phyloP scores from a whole-genome alignment of 2,113 vertebrate genomes.

The Prunella fulvescens region DNA sequence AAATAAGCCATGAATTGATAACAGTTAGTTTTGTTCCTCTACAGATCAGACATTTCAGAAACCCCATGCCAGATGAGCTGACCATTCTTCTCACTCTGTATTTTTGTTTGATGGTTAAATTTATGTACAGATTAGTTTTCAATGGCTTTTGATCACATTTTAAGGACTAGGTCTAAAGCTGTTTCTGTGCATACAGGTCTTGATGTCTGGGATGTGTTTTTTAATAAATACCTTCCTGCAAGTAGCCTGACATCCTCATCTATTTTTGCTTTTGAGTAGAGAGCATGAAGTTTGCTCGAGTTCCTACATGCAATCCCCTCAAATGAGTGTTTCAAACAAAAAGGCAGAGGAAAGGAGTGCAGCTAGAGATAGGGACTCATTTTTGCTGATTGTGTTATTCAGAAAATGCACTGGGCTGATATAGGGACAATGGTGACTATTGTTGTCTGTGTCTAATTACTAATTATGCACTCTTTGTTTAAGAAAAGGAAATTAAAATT shows the following conservation, averaged over 20 bases:
- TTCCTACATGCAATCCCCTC: not conserved
- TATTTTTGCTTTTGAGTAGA: not conserved
- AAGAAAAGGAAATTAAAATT: not conserved
- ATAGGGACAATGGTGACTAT: not conserved
- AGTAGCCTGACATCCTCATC: not conserved
- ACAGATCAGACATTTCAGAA: not conserved
- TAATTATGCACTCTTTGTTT: not conserved
- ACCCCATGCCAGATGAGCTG: not conserved
- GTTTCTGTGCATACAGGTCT: not conserved
- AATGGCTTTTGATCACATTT: not conserved
- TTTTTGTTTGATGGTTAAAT: not conserved
- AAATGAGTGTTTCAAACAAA: not conserved
- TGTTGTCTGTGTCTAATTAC: not conserved
- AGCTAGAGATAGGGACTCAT: not conserved
- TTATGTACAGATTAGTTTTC: not conserved
- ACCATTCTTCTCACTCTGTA: not conserved
- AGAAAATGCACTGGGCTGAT: not conserved
- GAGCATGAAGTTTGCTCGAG: not conserved
- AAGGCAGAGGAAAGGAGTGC: accelerated
- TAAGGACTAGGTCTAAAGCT: not conserved
- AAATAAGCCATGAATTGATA: not conserved
- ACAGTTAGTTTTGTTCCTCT: not conserved
- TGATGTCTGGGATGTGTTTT: not conserved
- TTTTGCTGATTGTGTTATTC: not conserved
- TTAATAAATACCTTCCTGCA: not conserved